Conservation (phyloP, 2,797 vertebrate species). For the Borostomias antarcticus region DNA sequence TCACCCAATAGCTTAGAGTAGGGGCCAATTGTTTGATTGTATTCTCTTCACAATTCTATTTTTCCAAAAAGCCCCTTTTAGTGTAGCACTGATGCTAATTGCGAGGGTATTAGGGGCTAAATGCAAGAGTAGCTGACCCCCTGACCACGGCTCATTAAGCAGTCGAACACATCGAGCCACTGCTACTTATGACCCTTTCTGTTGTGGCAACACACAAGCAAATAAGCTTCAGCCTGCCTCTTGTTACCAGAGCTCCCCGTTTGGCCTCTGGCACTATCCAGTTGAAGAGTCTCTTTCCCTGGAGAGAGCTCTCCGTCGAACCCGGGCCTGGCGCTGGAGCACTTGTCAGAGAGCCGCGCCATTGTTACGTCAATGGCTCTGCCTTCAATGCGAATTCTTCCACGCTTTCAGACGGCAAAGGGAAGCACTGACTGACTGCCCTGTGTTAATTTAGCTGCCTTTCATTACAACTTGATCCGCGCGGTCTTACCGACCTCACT, state of each 20-base stretch:
- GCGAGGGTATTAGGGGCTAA: constrained; percentile 43
- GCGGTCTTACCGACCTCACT: constrained; percentile 62
- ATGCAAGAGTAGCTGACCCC: constrained; percentile 52
- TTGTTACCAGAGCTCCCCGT: constrained; percentile 67
- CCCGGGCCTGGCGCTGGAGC: constrained; percentile 54
- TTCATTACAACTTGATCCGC: constrained; percentile 68
- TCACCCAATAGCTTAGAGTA: constrained; percentile 40
- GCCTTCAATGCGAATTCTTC: constrained; percentile 75
- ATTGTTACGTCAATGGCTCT: constrained; percentile 71
- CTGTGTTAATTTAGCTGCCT: constrained; percentile 76
- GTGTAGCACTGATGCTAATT: not conserved
- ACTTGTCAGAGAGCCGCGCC: constrained; percentile 65
- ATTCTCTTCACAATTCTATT: not conserved
- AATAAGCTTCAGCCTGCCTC: constrained; percentile 71
- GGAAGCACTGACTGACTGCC: constrained; percentile 69
- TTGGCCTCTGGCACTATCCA: constrained; percentile 69
- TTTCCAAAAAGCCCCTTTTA: constrained; percentile 3
- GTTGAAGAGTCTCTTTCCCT: constrained; percentile 67
- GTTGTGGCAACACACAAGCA: constrained; percentile 71
- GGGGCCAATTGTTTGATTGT: not conserved
- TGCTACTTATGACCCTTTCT: constrained; percentile 71
- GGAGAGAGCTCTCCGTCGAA: constrained; percentile 60
- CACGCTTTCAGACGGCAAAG: constrained; percentile 67
- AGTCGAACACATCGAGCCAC: constrained; percentile 64
- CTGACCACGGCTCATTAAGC: constrained; percentile 68